Evolutionary conservation across 2,113 vertebrate species (phyloP).

Genomic region (Cyprinodon tularosa): DNA sequence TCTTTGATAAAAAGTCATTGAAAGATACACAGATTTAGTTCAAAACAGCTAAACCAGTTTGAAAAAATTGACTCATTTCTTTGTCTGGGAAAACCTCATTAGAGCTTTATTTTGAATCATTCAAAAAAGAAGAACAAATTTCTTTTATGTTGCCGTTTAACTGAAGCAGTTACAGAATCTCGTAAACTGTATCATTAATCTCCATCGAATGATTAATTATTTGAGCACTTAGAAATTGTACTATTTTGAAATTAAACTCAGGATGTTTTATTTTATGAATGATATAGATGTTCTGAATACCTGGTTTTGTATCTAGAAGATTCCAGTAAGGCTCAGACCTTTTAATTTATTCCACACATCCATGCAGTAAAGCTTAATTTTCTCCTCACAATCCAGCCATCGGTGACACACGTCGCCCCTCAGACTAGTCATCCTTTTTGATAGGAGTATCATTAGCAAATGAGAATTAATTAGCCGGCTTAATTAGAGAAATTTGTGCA

Average conservation of each 20-base stretch:
- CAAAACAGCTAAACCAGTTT: conserved; percentile 12
- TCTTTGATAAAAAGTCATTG: conserved; percentile 42
- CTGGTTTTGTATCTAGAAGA: conserved; percentile 8
- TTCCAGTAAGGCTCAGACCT: conserved; percentile 52
- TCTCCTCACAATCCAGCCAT: conserved; percentile 35
- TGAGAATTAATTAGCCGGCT: conserved; percentile 74
- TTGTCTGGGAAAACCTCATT: conserved; percentile 48
- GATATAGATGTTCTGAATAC: background rate
- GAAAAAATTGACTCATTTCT: conserved; percentile 24
- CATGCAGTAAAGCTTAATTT: conserved; percentile 59
- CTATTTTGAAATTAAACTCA: conserved; percentile 27
- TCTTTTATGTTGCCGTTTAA: conserved; percentile 8
- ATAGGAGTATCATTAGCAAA: conserved; percentile 66
- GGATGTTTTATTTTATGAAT: conserved; percentile 1
- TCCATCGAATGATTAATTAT: conserved; percentile 19
- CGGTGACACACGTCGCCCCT: conserved; percentile 35
- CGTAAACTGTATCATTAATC: conserved; percentile 19
- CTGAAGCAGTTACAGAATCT: conserved; percentile 3
- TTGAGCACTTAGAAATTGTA: conserved; percentile 15
- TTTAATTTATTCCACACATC: conserved; percentile 65
- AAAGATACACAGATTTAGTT: conserved; percentile 55
- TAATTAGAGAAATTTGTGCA: conserved; percentile 59
- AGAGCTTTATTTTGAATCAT: conserved; percentile 26
- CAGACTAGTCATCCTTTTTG: conserved; percentile 53
- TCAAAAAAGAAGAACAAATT: conserved; percentile 22